Evolutionary conservation across 2,797 vertebrate genomes (phyloP).

Genomic region (Anolis apletophallus): DNA sequence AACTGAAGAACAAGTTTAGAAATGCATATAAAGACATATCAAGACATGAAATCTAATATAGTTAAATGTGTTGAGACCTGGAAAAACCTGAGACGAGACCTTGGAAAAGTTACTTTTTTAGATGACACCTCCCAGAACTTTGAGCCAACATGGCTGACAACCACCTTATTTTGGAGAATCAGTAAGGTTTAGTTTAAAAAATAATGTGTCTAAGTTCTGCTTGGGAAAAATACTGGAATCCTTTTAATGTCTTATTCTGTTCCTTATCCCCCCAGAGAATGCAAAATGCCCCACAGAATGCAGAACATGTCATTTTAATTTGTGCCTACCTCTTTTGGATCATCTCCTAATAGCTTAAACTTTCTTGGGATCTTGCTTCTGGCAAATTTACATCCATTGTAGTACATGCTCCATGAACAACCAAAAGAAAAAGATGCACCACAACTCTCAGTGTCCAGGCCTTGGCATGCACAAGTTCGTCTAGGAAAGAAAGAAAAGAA

Average conservation of each 20-base stretch:
- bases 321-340: constrained; percentile 91
- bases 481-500: constrained; percentile 75
- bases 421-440: constrained; percentile 99
- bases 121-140: no score
- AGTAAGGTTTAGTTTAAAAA: no score
- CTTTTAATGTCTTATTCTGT: background rate
- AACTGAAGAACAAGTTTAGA: background rate
- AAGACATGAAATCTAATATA: background rate
- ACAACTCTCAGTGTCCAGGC: constrained; percentile 90
- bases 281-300: constrained; percentile 51
- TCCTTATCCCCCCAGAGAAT: constrained; percentile 16
- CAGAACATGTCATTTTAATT: constrained; percentile 46
- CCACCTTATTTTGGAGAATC: no score
- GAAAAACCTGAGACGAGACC: background rate
- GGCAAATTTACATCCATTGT: constrained; percentile 99
- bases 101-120: no score
- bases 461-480: constrained; percentile 97
- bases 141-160: no score
- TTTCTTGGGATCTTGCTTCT: constrained; percentile 98
- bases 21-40: background rate
- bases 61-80: background rate
- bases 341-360: constrained; percentile 95
- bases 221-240: no score
- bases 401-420: constrained; percentile 99
- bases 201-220: no score